Evolutionary conservation across 1,140 invertebrate genomes (phyloP).

Genomic region (Sitobion miscanthi): DNA sequence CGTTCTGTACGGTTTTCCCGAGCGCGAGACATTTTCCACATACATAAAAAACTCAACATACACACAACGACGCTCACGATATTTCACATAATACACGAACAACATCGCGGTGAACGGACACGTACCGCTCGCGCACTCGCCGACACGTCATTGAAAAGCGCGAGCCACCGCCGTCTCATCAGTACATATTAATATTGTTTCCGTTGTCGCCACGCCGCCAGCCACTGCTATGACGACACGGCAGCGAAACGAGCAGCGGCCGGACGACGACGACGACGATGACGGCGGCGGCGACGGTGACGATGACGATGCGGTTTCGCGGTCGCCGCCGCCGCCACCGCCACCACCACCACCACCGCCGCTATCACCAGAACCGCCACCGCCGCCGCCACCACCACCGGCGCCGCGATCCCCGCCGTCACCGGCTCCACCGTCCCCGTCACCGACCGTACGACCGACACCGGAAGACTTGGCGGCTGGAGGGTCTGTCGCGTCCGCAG

Average conservation of each 20-base stretch:
- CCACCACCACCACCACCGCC: conserved; percentile 41
- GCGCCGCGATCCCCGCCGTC: conserved; percentile 27
- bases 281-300: conserved; percentile 16
- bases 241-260: neutral
- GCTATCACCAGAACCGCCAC: conserved; percentile 19
- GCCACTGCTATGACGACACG: neutral
- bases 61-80: neutral
- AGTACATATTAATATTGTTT: neutral
- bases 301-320: conserved; percentile 23
- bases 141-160: neutral
- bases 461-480: conserved; percentile 58
- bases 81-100: neutral
- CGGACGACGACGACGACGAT: neutral
- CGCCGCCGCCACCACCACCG: conserved; percentile 13
- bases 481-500: conserved; percentile 59
- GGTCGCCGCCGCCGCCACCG: conserved; percentile 39
- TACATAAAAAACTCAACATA: neutral
- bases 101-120: neutral
- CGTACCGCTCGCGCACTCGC: neutral
- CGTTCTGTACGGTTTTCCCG: conserved; percentile 55
- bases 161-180: neutral
- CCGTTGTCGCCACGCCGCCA: neutral
- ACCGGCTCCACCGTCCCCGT: conserved; percentile 29
- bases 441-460: conserved; percentile 35
- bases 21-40: conserved; percentile 38